Evolutionary conservation across 2,113 vertebrate species (phyloP), one percentile per base, ranked within the genome.

Genomic region (Scartelaos histophorus): DNA sequence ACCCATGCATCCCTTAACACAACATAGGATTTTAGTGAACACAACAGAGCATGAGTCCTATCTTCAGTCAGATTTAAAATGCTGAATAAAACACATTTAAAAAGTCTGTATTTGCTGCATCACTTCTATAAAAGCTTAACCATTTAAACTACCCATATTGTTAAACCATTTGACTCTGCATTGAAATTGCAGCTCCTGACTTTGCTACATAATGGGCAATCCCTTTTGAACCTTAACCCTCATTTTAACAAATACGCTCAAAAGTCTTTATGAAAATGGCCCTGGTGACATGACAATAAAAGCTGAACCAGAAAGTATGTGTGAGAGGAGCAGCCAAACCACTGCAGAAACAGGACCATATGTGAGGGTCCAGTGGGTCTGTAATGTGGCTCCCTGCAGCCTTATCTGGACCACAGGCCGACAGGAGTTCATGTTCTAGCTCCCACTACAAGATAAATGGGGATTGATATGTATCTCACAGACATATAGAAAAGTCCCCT

Each of bases 331-430:
- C 72, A 78, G 84, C 86, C 84, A 89, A 87, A 85, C 86, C 88
- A 62, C 88, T 78, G 69, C 60, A 5, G 22, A 84, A 88, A 90
- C 75, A 77, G 69, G 76, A 88, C 68, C 89, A 90, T 67, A 72
- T 91, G 89, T 82, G 77, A 25, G 46, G 10, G 29, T 70, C 53
- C 64, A n/a, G 3, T 49, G 75, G 73, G 75, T 66, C 19, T 5
- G 7, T 67, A 80, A 56, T 56, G 69, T 7, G 71, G 77, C 64
- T 81, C 19, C 17, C 51, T 54, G 2, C 51, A 21, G 75, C 57
- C 47, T 84, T 82, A 82, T 77, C 83, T 74, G 29, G 47, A 73
- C 79, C 74, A 25, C 49, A 76, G 71, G 58, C 66, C 78, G 54
- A 43, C 58, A 43, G 51, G 57, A 25, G 49, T 75, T 62, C 64